A percentile compares a stretch with the other conserved stretches of the same genome.
Evolutionary conservation across 64 coral and sea anemone species (phyloP).

Genomic region (Exaiptasia diaphana): DNA sequence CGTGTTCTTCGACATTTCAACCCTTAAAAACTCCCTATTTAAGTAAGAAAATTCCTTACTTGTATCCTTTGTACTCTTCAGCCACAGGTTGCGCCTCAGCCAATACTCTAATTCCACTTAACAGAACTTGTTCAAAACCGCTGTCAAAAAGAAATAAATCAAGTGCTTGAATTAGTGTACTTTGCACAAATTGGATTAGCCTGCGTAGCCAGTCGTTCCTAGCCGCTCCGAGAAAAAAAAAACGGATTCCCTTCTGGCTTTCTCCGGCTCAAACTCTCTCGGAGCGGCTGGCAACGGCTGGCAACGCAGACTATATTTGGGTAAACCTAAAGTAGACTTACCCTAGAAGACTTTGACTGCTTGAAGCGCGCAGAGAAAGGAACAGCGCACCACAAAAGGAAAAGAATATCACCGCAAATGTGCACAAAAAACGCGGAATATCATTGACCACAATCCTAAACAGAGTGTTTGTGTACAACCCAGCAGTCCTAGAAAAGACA

Average conservation of each 20-base stretch:
- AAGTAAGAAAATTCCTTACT: conserved; percentile 48
- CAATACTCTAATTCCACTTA: conserved; percentile 62
- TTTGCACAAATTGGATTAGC: too few species aligned
- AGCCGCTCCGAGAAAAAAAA: too few species aligned
- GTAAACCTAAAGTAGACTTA: conserved; percentile 2
- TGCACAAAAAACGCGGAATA: conserved; percentile 66
- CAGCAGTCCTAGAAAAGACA: conserved; percentile 57
- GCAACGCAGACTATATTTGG: too few species aligned
- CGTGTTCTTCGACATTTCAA: too few species aligned
- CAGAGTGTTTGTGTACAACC: conserved; percentile 82
- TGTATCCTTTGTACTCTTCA: conserved; percentile 67
- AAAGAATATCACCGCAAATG: conserved; percentile 75
- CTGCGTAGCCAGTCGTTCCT: too few species aligned
- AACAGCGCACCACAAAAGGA: conserved; percentile 83
- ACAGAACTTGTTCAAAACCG: conserved; percentile 72
- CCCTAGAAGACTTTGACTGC: conserved; percentile 41
- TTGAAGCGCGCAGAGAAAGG: conserved; percentile 45
- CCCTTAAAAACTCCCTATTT: too few species aligned
- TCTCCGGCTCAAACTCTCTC: too few species aligned
- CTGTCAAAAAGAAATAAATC: conserved; percentile 11
- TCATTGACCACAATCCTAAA: conserved; percentile 67
- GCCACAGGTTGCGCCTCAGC: conserved; percentile 56
- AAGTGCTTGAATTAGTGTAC: too few species aligned
- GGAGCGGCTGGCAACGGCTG: too few species aligned
- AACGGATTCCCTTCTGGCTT: too few species aligned